Base-by-base conservation (phyloP, 2,888 invertebrate genomes). In the Plagodis dolabraria region DNA sequence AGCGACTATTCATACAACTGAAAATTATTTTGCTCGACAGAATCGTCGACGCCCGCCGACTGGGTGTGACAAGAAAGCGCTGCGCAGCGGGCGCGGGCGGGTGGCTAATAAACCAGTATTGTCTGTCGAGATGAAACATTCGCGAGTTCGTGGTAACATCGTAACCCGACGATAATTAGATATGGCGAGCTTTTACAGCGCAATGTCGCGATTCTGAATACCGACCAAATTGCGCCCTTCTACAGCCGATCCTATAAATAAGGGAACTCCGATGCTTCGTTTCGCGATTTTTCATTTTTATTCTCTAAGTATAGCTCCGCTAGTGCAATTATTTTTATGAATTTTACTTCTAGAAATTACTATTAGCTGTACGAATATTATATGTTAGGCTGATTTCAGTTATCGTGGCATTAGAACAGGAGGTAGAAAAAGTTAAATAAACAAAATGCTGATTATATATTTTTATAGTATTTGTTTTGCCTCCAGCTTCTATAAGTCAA, bases 171-270 rank as follows among this genome's bases (percentile, higher is more conserved):
- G 82, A 86, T 92, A 92, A 92, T 92, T 92, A 92, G 90, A 91
- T 91, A 89, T 82, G 89, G 88, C 92, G 89, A 83, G 91, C 91
- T 92, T 91, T 92, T 90, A 90, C 90, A 87, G 86, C 79, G 82
- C 90, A 87, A 85, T 78, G 82, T 72, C 83, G 81, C 85, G 85
- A 80, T 83, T 86, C 85, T 91, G 91, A 91, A 91, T 91, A 83
- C 89, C 82, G 77, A 80, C 86, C 85, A 89, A 91, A 92, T 91
- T 90, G 90, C 89, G 85, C 87, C 88, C 88, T 88, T 89, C 88
- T 86, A 86, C 86, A 87, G 84, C 85, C 87, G 84, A 86, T 86
- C 85, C 86, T 85, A 85, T 90, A n/a, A n/a, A n/a, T 89, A 88
- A 86, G 80, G 80, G 52, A 47, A 52, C 83, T 81, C 75, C 82